Evolutionary conservation across 2,888 invertebrate species (phyloP), one percentile per base, ranked within the genome.

Genomic region (Micoletzkya japonica): DNA sequence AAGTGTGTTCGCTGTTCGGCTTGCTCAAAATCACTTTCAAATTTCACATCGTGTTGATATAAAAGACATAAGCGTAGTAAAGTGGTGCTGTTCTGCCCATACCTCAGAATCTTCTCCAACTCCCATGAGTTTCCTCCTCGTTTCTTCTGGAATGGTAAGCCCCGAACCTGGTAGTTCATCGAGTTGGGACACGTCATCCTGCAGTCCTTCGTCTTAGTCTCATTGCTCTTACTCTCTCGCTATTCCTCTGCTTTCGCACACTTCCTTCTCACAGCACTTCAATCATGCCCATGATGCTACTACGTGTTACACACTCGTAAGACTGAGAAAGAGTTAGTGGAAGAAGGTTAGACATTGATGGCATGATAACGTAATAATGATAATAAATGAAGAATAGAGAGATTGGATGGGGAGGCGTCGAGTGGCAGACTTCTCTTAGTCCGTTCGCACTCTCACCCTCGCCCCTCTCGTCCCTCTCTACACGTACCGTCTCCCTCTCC

Each of bases 91-190:
- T 10, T 50, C 26, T 50, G 17, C 28, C 64, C 74, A 26, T 36
- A 74, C 74, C 64, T 74, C 76, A 71, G 73, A 73, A 66, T 75
- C 76, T 56, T 73, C 76, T 54, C 74, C 78, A 30, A 81, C 70
- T 67, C 75, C 74, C 72, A 84, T 76, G 73, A 84, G 75, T 74
- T 84, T 81, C 60, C 77, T 75, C 39, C 82, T 78, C 58, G 81
- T 79, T 72, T 80, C 81, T 66, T 81, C 81, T 63, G 81, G 80
- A 75, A 84, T 85, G 70, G 77, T 75, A 68, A 84, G 79, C 56
- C 83, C 82, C 71, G 82, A 82, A 60, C 74, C 76, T 26, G 82
- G 82, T 58, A 82, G 74, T 74, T 80, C 82, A 77, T 82, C 82
- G 71, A 74, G 71, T 66, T 78, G 77, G 70, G 77, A 77, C 72